Percentiles rank a stretch among this genome's conserved stretches.
phyloP scores from a whole-genome alignment of 1,140 invertebrate genomes.

The Rhizoglyphus robini region DNA sequence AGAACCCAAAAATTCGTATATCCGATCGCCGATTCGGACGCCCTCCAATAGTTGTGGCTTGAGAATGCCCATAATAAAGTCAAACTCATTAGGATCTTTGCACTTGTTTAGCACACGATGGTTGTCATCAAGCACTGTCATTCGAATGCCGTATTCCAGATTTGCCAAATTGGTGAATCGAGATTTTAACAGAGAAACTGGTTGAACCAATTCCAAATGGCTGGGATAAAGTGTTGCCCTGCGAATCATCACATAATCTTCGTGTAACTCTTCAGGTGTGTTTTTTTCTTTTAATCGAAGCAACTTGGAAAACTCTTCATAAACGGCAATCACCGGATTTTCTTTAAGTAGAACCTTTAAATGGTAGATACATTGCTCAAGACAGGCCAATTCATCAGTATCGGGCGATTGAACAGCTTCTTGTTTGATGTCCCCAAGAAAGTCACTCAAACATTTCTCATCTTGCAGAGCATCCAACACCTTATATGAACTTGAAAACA shows the following conservation, averaged over 20 bases:
- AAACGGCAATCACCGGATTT: background rate
- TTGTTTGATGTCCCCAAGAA: background rate
- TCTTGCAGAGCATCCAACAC: background rate
- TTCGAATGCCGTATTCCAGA: conserved; percentile 24
- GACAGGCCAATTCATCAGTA: background rate
- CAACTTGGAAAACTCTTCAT: background rate
- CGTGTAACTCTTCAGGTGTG: background rate
- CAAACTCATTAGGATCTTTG: background rate
- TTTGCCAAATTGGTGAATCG: conserved; percentile 24
- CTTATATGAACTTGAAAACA: background rate
- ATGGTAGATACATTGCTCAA: background rate
- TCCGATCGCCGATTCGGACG: conserved; percentile 24
- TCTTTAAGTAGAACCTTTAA: background rate
- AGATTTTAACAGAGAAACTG: conserved; percentile 22
- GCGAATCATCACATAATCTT: conserved; percentile 19
- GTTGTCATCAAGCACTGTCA: conserved; percentile 25
- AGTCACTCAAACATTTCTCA: background rate
- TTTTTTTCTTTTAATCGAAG: background rate
- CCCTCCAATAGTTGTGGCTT: conserved; percentile 19
- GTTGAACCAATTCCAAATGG: conserved; percentile 21
- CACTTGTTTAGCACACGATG: background rate
- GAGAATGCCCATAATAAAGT: conserved; percentile 20
- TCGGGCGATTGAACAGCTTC: background rate
- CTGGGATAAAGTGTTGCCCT: conserved; percentile 23
- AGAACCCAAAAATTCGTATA: conserved; percentile 29